phyloP scores from a whole-genome alignment of 92 coral and sea anemone genomes.

The Siderastrea radians region DNA sequence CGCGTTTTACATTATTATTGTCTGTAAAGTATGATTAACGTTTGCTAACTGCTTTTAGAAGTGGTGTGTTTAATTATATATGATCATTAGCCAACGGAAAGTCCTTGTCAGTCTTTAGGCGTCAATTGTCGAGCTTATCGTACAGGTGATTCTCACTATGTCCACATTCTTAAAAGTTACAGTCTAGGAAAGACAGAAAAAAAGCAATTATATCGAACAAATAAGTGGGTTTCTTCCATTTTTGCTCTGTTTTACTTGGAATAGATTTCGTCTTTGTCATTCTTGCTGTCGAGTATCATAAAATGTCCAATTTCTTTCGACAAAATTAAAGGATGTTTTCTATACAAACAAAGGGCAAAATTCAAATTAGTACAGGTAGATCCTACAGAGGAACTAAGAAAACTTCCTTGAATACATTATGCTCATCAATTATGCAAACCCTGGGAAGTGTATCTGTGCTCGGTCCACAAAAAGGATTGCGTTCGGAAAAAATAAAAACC shows the following conservation, averaged over 20 bases:
- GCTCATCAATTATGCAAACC: background rate
- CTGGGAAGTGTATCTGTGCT: background rate
- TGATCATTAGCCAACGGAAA: too few species aligned
- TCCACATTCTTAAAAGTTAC: too few species aligned
- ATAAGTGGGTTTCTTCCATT: too few species aligned
- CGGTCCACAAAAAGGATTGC: background rate
- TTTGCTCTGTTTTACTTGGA: background rate
- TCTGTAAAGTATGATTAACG: background rate
- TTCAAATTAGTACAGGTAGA: slow-evolving; percentile 9
- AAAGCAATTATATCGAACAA: too few species aligned
- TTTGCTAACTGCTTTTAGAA: slow-evolving; percentile 2
- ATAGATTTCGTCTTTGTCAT: background rate
- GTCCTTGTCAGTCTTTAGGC: too few species aligned
- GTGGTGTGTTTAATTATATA: background rate
- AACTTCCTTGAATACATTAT: slow-evolving; percentile 8
- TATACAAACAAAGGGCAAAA: slow-evolving; percentile 18
- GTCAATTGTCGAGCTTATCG: too few species aligned
- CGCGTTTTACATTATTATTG: too few species aligned
- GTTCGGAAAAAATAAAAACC: background rate
- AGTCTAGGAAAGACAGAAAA: too few species aligned
- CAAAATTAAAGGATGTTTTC: background rate
- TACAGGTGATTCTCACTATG: too few species aligned
- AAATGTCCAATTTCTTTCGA: background rate
- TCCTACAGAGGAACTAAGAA: background rate
- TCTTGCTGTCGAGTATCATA: background rate